A percentile compares a stretch with the other conserved stretches of the same genome.
phyloP scores from a whole-genome alignment of 2,888 invertebrate species.

The Euphydryas editha region DNA sequence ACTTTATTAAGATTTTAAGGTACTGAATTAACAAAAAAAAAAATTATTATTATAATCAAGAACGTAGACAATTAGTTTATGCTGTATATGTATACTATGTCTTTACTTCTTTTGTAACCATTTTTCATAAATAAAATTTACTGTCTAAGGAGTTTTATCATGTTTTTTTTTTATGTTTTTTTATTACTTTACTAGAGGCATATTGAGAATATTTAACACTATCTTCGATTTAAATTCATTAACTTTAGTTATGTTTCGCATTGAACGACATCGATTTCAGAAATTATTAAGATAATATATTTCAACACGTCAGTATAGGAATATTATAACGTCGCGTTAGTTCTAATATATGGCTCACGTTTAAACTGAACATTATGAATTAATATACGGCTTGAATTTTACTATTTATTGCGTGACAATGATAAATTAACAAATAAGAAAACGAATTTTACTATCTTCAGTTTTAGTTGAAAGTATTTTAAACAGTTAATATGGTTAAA shows the following conservation, averaged over 20 bases:
- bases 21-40: neutral
- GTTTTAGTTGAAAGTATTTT: neutral
- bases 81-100: no score
- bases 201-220: neutral
- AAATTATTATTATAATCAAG: no score
- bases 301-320: conserved; percentile 11
- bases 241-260: neutral
- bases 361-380: conserved; percentile 18
- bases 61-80: no score
- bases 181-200: neutral
- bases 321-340: conserved; percentile 15
- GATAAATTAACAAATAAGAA: conserved; percentile 17
- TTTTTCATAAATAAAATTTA: no score
- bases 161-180: no score
- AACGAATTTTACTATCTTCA: neutral
- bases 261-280: neutral
- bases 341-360: conserved; percentile 12
- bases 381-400: conserved; percentile 8
- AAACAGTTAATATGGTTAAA: no score
- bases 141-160: no score
- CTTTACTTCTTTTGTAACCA: no score
- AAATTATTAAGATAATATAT: conserved; percentile 14
- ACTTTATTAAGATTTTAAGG: neutral
- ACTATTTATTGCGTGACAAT: conserved; percentile 15
- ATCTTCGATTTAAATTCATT: neutral